These are phyloP conservation scores for Drosophila subquinaria DNA, from an alignment of 2,888 invertebrate genomes.

Conservation along the genomic window DNA sequence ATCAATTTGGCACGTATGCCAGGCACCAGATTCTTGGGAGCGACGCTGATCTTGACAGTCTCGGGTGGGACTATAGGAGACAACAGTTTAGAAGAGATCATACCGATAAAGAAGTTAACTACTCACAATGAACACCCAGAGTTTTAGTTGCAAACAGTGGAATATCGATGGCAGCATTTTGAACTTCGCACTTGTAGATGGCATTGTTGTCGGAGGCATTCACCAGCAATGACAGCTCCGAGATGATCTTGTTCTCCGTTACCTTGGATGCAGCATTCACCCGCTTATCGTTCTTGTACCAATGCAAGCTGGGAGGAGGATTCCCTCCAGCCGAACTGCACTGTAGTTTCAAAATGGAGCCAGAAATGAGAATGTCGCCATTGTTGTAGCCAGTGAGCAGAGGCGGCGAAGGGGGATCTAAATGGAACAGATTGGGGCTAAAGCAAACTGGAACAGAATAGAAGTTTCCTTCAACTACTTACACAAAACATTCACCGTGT, in stretches of 20 bases:
- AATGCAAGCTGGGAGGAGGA: constrained; percentile 78
- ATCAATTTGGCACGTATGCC: constrained; percentile 83
- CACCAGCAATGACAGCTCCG: constrained; percentile 80
- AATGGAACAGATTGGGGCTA: constrained; percentile 1
- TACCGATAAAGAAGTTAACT: background rate
- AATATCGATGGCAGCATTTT: constrained; percentile 83
- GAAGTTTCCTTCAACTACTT: constrained; percentile 52
- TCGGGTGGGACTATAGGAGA: constrained; percentile 78
- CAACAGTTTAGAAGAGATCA: background rate
- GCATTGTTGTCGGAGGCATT: constrained; percentile 84
- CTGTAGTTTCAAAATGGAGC: constrained; percentile 81
- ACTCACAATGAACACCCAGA: constrained; percentile 83
- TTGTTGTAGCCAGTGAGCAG: constrained; percentile 82
- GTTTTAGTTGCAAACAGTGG: constrained; percentile 83
- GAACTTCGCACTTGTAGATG: constrained; percentile 84
- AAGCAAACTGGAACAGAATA: constrained; percentile 5
- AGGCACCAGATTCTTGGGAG: constrained; percentile 81
- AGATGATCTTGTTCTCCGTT: constrained; percentile 78
- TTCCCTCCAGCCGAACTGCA: constrained; percentile 83
- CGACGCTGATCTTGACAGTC: constrained; percentile 83
- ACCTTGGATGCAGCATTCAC: constrained; percentile 78
- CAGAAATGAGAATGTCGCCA: constrained; percentile 82
- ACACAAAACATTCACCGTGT: constrained; percentile 84
- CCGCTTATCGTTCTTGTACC: constrained; percentile 84
- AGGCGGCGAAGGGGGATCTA: constrained; percentile 83